These are phyloP conservation scores for Drepana falcataria DNA, from an alignment of 2,888 invertebrate genomes.

Conservation along the genomic window DNA sequence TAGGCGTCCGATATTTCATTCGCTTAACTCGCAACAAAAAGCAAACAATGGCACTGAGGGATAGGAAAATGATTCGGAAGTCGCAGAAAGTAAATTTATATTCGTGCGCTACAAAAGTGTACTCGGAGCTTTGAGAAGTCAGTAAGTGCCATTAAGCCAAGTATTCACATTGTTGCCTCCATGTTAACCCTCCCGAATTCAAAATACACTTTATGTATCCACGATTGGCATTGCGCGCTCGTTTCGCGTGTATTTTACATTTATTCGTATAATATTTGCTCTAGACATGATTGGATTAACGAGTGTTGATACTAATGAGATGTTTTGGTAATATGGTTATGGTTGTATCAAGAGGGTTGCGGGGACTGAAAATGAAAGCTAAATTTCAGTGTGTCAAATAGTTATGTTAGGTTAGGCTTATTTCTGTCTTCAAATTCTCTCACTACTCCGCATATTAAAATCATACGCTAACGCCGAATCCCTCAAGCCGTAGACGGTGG, in stretches of 20 bases:
- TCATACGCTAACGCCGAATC: no score
- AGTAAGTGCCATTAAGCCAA: constrained; percentile 46
- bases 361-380: no score
- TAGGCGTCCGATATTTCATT: constrained; percentile 1
- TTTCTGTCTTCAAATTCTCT: no score
- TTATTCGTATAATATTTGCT: neutral
- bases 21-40: constrained; percentile 15
- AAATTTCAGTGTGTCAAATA: no score
- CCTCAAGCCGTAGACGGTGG: no score
- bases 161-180: constrained; percentile 27
- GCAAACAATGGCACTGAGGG: constrained; percentile 21
- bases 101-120: constrained; percentile 35
- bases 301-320: neutral
- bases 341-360: no score
- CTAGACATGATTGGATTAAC: neutral
- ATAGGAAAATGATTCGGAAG: constrained; percentile 43
- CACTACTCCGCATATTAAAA: no score
- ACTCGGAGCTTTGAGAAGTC: constrained; percentile 34
- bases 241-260: neutral
- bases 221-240: neutral
- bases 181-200: constrained; percentile 19
- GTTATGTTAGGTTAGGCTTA: no score
- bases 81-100: constrained; percentile 54
- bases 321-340: neutral
- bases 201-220: constrained; percentile 16